Evolutionary conservation across 2,113 vertebrate species (phyloP), one percentile per base, ranked within the genome.

Genomic region (Nerophis lumbriciformis): DNA sequence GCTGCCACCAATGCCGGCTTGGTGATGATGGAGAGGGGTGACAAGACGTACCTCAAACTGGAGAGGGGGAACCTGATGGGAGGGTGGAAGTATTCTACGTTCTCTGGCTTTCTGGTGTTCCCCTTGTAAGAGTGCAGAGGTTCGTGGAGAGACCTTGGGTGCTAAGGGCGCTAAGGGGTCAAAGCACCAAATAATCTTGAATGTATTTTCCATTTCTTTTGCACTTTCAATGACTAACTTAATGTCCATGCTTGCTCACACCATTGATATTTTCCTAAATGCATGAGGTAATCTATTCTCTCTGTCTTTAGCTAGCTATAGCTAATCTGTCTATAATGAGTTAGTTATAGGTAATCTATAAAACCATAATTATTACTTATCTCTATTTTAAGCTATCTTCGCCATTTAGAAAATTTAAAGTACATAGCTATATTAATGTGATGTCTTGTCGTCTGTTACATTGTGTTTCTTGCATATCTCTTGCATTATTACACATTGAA

Each of bases 81-180:
- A 2, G 93, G 93, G 12, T 94, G 93, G 93, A 94, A 94, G 73
- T 94, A 90, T 66, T 94, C 93, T 39, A 94, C 92, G 9, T 94
- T 94, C 86, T 94, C 92, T 1, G 93, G 93, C 57, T 94, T 94
- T 71, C 88, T 94, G 61, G 92, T 94, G 51, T 94, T 94, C 54
- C 93, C 93, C 0, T 83, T 94, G 69, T 94, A 86, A 61, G 53
- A 48, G 19, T 10, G 39, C 16, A 14, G 39, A 48, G 15, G 8
- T 5, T 37, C 14, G 51, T 54, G 53, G 52, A 53, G 52, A 37
- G 52, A 53, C 13, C 10, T 5, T 12, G 50, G 5, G 6, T 48
- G 48, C 14, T 51, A 4, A 16, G 49, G 49, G 21, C 10, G 9
- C 10, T 8, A n/a, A 54, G 37, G 53, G 35, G 64, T 53, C 14